A percentile compares a stretch with the other conserved stretches of the same genome.
Conservation (phyloP, 2,797 vertebrate genomes). For the Danio kyathit region DNA sequence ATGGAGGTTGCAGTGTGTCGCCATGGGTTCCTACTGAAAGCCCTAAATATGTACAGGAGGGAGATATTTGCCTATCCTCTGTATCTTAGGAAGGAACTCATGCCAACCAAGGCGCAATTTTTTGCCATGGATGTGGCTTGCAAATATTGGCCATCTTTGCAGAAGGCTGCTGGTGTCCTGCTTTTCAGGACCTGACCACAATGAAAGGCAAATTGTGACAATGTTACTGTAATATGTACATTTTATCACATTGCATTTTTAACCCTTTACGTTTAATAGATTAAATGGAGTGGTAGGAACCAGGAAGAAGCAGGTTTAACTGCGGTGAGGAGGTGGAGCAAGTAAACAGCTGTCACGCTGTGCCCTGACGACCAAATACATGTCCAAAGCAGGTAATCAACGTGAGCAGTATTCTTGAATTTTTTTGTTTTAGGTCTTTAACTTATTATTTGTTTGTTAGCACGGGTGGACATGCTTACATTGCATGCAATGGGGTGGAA, state of each 20-base stretch:
- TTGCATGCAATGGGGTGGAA: conserved; percentile 53
- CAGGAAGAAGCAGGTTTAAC: conserved; percentile 35
- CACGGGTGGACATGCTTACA: conserved; percentile 33
- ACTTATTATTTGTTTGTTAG: conserved; percentile 33
- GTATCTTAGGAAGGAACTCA: conserved; percentile 2
- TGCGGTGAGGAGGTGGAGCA: conserved; percentile 28
- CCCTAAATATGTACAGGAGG: conserved; percentile 52
- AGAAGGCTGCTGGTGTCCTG: conserved; percentile 31
- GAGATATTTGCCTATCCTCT: conserved; percentile 41
- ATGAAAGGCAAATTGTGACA: conserved; percentile 7
- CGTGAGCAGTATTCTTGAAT: conserved; percentile 6
- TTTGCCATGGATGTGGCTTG: conserved; percentile 36
- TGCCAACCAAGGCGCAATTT: conserved; percentile 22
- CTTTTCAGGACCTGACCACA: conserved; percentile 22
- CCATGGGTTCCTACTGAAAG: conserved; percentile 47
- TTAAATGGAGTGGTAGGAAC: conserved; percentile 42
- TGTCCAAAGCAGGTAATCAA: conserved; percentile 31
- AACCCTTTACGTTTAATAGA: conserved; percentile 14
- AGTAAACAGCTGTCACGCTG: conserved; percentile 46
- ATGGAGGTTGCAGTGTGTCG: conserved; percentile 52
- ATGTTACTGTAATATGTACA: too few relatives aligned
- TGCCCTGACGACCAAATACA: conserved; percentile 40
- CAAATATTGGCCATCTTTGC: conserved; percentile 50
- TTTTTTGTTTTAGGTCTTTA: background rate
- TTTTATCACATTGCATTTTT: background rate